phyloP scores from a whole-genome alignment of 2,797 vertebrate species.

The Poecilia picta region DNA sequence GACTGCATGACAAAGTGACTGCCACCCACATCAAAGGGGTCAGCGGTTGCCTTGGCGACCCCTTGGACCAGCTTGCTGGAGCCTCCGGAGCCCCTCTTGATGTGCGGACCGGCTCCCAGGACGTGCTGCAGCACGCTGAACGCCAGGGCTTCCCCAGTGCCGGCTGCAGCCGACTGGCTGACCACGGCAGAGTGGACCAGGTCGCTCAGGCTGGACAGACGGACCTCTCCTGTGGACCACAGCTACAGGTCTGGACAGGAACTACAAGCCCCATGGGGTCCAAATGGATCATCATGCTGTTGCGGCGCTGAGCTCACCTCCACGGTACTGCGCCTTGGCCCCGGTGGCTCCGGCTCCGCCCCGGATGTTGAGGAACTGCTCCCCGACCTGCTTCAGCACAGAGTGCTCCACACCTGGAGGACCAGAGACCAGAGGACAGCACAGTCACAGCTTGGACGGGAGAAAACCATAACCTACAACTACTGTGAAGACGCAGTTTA shows the following conservation, averaged over 20 bases:
- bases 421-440: neutral
- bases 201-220: constrained; percentile 76
- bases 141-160: constrained; percentile 84
- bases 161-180: constrained; percentile 81
- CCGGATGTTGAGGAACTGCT: constrained; percentile 96
- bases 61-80: constrained; percentile 85
- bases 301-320: constrained; percentile 78
- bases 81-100: constrained; percentile 88
- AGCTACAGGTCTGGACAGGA: neutral
- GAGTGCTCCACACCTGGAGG: constrained; percentile 89
- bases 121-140: constrained; percentile 92
- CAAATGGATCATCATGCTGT: neutral
- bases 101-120: constrained; percentile 88
- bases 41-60: constrained; percentile 82
- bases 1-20: constrained; percentile 4
- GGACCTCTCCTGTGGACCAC: constrained; percentile 84
- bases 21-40: constrained; percentile 91
- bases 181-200: constrained; percentile 90
- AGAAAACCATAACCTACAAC: neutral
- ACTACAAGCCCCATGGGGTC: neutral
- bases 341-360: constrained; percentile 86
- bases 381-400: constrained; percentile 91
- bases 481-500: neutral
- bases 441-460: neutral
- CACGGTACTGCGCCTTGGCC: constrained; percentile 85